Conservation (phyloP, 2,113 vertebrate species). For the Axis porcinus region DNA sequence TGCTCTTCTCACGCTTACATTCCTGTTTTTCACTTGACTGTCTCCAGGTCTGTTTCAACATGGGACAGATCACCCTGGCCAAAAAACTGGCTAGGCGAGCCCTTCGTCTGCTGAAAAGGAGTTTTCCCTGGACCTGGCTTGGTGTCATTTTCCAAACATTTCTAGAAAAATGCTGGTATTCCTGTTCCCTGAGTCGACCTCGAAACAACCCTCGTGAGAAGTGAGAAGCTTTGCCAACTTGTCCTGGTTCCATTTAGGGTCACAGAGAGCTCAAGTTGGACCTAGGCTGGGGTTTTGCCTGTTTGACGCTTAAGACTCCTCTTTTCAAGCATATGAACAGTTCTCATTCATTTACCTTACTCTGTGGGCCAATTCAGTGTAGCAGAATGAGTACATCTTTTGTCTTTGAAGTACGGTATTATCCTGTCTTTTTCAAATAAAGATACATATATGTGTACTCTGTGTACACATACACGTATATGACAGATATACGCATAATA, state of each 20-base stretch:
- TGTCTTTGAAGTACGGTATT: neutral
- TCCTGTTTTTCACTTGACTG: neutral
- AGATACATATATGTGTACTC: neutral
- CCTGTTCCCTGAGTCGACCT: neutral
- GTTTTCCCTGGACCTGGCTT: slow-evolving; percentile 20
- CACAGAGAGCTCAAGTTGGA: neutral
- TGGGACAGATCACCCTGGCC: slow-evolving; percentile 57
- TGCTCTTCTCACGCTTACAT: neutral
- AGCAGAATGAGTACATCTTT: neutral
- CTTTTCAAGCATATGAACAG: neutral
- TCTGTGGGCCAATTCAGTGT: neutral
- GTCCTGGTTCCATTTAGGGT: neutral
- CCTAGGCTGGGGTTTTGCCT: neutral
- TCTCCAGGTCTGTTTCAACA: slow-evolving; percentile 63
- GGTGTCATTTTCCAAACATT: slow-evolving; percentile 49
- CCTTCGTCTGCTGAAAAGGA: slow-evolving; percentile 49
- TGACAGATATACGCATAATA: neutral
- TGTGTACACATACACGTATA: neutral
- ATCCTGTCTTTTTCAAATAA: neutral
- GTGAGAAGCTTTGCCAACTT: neutral
- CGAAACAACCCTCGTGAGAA: neutral
- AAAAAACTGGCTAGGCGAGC: slow-evolving; percentile 50
- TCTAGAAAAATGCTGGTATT: slow-evolving; percentile 38
- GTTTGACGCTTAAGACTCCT: neutral
- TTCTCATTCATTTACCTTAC: neutral